phyloP scores from a whole-genome alignment of 2,113 vertebrate genomes.

The Chionomys nivalis region DNA sequence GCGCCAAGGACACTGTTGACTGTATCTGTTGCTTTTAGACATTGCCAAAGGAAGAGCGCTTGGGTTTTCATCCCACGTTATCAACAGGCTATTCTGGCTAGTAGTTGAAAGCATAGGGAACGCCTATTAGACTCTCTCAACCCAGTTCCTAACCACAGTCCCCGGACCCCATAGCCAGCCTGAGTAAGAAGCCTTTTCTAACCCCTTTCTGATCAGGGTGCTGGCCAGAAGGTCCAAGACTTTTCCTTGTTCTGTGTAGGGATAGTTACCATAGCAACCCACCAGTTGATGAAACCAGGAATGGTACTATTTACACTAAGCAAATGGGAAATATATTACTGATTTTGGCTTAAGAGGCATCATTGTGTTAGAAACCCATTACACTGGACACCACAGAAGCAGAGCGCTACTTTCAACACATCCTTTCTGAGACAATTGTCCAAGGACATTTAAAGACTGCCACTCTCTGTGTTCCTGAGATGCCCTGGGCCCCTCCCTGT shows the following conservation, averaged over 20 bases:
- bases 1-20: not conserved
- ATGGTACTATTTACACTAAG: conserved; percentile 75
- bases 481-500: not conserved
- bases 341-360: conserved; percentile 79
- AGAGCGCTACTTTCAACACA: not conserved
- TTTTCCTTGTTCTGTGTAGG: conserved; percentile 61
- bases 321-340: conserved; percentile 57
- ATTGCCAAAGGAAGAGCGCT: not conserved
- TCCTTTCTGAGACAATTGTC: conserved; percentile 1
- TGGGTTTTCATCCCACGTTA: not conserved
- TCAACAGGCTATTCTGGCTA: not conserved
- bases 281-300: conserved; percentile 58
- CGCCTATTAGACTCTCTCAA: not conserved
- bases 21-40: not conserved
- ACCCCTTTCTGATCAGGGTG: not conserved
- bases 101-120: not conserved
- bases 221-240: not conserved
- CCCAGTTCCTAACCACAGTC: not conserved
- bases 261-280: conserved; percentile 31
- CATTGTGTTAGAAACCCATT: conserved; percentile 66
- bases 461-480: conserved; percentile 4
- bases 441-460: not conserved
- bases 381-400: conserved; percentile 65
- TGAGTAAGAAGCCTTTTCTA: not conserved
- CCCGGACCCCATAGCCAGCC: not conserved